Evolutionary conservation across 1,140 invertebrate species (phyloP).

Genomic region (Dryas iulia): DNA sequence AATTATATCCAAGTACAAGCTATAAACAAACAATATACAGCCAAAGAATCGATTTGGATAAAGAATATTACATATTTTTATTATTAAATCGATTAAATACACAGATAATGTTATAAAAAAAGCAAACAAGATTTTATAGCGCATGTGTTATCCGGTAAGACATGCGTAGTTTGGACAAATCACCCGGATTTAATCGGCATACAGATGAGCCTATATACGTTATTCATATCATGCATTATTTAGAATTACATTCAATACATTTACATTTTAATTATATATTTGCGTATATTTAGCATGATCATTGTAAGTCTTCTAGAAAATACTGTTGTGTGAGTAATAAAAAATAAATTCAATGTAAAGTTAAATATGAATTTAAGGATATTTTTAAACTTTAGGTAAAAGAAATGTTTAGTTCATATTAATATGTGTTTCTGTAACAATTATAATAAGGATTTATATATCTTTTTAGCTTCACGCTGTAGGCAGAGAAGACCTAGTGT

Average conservation of each 20-base stretch:
- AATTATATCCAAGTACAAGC: neutral
- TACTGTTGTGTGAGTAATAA: too few species aligned
- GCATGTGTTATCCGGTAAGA: constrained; percentile 7
- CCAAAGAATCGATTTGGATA: neutral
- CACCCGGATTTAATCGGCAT: constrained; percentile 29
- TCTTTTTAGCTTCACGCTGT: too few species aligned
- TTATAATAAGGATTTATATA: neutral
- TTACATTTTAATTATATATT: constrained; percentile 32
- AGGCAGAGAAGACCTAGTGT: too few species aligned
- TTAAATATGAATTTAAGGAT: neutral
- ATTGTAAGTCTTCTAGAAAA: constrained; percentile 6
- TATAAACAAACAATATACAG: neutral
- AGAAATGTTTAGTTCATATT: too few species aligned
- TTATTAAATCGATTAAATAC: constrained; percentile 1
- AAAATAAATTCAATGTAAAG: too few species aligned
- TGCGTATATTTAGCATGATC: constrained; percentile 17
- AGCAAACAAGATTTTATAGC: neutral
- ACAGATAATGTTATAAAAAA: neutral
- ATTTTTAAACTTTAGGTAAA: neutral
- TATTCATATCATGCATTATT: constrained; percentile 43
- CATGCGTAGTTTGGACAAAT: constrained; percentile 37
- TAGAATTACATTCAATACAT: constrained; percentile 33
- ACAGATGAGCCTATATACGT: constrained; percentile 31
- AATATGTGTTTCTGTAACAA: too few species aligned
- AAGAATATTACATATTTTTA: neutral